Percentiles rank a stretch among this genome's conserved stretches.
These are phyloP conservation scores for Uropetala carovei DNA, from an alignment of 2,888 invertebrate genomes.

Conservation along the genomic window DNA sequence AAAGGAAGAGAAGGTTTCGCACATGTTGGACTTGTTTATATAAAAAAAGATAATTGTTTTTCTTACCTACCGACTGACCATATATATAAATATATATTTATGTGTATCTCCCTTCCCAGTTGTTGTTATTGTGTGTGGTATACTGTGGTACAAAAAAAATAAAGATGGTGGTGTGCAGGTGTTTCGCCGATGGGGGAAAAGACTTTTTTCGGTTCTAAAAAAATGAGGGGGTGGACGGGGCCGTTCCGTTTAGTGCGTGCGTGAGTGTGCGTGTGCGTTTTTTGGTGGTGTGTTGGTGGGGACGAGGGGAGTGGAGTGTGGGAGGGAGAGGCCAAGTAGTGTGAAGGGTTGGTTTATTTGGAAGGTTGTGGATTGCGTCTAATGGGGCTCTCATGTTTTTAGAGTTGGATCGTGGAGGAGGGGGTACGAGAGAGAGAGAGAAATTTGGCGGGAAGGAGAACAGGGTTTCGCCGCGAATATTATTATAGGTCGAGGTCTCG, in stretches of 20 bases:
- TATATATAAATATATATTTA: slow-evolving; percentile 63
- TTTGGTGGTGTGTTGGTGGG: background rate
- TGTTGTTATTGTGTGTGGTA: slow-evolving; percentile 64
- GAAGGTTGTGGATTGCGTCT: background rate
- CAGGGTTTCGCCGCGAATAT: slow-evolving; percentile 49
- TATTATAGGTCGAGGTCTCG: slow-evolving; percentile 45
- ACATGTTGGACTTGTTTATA: slow-evolving; percentile 64
- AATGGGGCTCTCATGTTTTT: background rate
- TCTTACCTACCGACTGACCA: slow-evolving; percentile 64
- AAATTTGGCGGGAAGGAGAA: background rate
- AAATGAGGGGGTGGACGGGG: slow-evolving; percentile 26
- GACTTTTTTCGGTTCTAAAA: slow-evolving; percentile 21
- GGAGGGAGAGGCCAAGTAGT: background rate
- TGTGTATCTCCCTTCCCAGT: slow-evolving; percentile 63
- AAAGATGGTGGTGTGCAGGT: slow-evolving; percentile 44
- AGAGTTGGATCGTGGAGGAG: background rate
- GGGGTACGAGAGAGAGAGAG: background rate
- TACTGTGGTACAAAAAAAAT: slow-evolving; percentile 64
- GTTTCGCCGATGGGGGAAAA: slow-evolving; percentile 57
- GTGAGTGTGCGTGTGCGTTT: background rate
- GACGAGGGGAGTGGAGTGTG: background rate
- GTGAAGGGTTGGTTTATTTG: background rate
- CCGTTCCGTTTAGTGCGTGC: background rate
- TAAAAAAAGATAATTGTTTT: slow-evolving; percentile 62
- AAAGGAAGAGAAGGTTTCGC: slow-evolving; percentile 61